Conservation (phyloP, 2,113 vertebrate species). For the Syngnathus typhle region DNA sequence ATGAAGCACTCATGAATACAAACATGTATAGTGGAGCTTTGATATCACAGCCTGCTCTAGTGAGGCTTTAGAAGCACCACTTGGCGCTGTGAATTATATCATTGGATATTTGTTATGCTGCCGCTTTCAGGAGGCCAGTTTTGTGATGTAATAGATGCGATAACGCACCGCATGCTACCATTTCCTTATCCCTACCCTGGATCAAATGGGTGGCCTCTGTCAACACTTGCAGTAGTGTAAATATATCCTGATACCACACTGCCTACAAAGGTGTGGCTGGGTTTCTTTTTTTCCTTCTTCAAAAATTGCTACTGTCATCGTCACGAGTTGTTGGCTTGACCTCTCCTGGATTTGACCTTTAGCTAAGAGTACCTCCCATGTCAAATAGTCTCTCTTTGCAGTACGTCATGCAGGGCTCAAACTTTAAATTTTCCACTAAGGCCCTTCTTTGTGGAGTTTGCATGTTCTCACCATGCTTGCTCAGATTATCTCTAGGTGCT, state of each 20-base stretch:
- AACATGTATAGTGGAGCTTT: constrained; percentile 44
- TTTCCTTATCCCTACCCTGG: constrained; percentile 12
- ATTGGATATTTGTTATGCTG: background rate
- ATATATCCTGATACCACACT: constrained; percentile 25
- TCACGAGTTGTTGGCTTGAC: background rate
- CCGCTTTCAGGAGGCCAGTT: background rate
- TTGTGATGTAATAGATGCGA: constrained; percentile 41
- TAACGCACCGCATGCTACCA: constrained; percentile 35
- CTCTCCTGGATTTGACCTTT: background rate
- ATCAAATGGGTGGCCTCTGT: constrained; percentile 28
- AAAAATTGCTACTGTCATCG: constrained; percentile 1
- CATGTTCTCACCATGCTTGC: too few species aligned
- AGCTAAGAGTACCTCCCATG: background rate
- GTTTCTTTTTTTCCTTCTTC: constrained; percentile 26
- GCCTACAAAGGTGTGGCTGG: constrained; percentile 37
- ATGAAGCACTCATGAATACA: constrained; percentile 51
- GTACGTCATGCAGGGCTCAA: too few species aligned
- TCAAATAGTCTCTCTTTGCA: background rate
- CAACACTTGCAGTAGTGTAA: constrained; percentile 46
- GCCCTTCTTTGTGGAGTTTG: too few species aligned
- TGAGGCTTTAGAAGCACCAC: background rate
- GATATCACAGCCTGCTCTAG: constrained; percentile 23
- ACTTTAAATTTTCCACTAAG: too few species aligned
- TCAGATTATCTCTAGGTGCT: too few species aligned
- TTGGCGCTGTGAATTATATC: background rate